Conservation (phyloP, 1,140 invertebrate genomes). For the Chironomus striatipennis region DNA sequence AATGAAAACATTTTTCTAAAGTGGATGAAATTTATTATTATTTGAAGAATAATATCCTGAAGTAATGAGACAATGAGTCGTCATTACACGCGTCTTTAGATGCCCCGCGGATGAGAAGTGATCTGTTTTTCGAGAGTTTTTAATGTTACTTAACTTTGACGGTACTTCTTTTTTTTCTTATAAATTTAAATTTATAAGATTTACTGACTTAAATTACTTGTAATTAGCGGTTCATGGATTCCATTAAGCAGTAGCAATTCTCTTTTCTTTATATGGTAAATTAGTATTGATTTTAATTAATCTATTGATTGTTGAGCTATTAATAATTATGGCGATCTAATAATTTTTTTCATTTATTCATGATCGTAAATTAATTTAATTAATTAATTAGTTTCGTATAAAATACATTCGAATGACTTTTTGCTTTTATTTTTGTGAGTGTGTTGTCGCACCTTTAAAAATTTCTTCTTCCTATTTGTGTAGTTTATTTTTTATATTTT, state of each 20-base stretch:
- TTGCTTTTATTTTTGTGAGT: not conserved
- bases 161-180: too few relatives aligned
- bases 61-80: not conserved
- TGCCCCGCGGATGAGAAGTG: not conserved
- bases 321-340: constrained; percentile 9
- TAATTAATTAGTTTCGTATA: not conserved
- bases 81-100: not conserved
- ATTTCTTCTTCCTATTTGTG: not conserved
- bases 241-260: not conserved
- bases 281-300: constrained; percentile 11
- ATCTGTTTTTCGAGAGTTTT: not conserved
- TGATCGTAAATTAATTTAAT: not conserved
- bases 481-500: too few relatives aligned
- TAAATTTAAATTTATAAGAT: too few relatives aligned
- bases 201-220: not conserved
- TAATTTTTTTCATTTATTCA: not conserved
- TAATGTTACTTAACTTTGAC: not conserved
- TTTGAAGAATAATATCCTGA: not conserved
- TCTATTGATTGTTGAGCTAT: constrained; percentile 18
- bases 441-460: not conserved
- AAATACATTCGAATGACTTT: not conserved
- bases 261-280: constrained; percentile 20
- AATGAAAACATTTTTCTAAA: not conserved
- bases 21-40: not conserved
- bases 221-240: constrained; percentile 7